Evolutionary conservation across 1,140 invertebrate genomes (phyloP), one percentile per base, ranked within the genome.

Genomic region (Aleiodes sp.): DNA sequence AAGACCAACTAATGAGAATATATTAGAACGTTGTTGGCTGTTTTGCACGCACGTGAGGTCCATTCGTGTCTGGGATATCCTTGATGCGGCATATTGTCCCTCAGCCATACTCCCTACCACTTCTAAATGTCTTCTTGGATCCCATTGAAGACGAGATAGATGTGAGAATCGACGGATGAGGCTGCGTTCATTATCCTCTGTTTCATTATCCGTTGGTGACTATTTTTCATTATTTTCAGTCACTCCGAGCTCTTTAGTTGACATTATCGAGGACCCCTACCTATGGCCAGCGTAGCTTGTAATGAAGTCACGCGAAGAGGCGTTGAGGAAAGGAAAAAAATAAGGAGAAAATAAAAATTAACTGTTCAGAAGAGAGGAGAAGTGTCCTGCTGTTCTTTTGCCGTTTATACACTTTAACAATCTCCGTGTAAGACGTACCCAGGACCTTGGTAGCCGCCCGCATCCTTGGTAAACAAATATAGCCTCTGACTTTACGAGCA

Each of bases 1-100:
- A 80, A 80, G 70, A 76, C 70, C 69, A 73, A 76, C 70, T 80
- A 80, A 80, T 80, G 78, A 80, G 76, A 80, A 80, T 80, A 80
- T 80, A 80, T 80, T 80, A 78, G 78, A 78, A 77, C 68, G 73
- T 75, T 70, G 76, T 43, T 71, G 67, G 46, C 72, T 72, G 71
- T 76, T 76, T 71, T 75, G 64, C 70, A 77, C 73, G 72, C 75
- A 78, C 71, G 71, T 72, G 64, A 70, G 26, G 61, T 39, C 41
- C 65, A 66, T 61, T 64, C 29, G 21, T 66, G 37, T 31, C 52
- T 19, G 10, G 7, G 26, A 59, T 59, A 29, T 14, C 3, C n/a
- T 28, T n/a, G n/a, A n/a, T n/a, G n/a, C n/a, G n/a, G n/a, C n/a
- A n/a, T n/a, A n/a, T n/a, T n/a, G n/a, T n/a, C n/a, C n/a, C n/a